Base-by-base conservation (phyloP, 2,113 vertebrate species). In the Pseudopodoces humilis region DNA sequence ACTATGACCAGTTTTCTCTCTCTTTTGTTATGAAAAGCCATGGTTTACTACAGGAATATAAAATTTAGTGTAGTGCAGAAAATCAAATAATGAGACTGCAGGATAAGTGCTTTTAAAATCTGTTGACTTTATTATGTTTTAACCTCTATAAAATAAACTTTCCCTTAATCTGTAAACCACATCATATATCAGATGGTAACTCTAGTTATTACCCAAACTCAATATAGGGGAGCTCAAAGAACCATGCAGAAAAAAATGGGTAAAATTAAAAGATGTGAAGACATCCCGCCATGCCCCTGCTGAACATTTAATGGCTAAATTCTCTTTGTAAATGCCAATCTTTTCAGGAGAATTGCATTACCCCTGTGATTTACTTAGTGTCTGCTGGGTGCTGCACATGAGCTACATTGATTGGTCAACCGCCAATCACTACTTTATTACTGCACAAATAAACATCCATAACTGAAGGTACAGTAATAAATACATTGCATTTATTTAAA, bases 1-100 rank as follows among this genome's bases (percentile, higher is more conserved):
- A 35, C 18, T 30, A 7, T 53, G 23, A n/a, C 21, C 35, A 58
- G 9, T 49, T 64, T 59, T 0, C 0, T 55, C 31, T 50, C 24
- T 65, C 10, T 39, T 76, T 69, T 65, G 21, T 39, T 35, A 3
- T 7, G 35, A 63, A 67, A 41, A 74, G 20, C 44, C 16, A 4
- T 14, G 7, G 46, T 53, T 92, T 43, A 19, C 31, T 55, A 53
- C 0, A 10, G 28, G 9, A 55, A 13, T 58, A 13, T 37, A 58
- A 89, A 79, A 85, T n/a, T 17, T 39, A 25, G 46, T 31, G 14
- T 88, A 46, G 22, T 81, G 50, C 52, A 52, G 86, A 78, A 43
- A 90, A 84, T 68, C 20, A 62, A 75, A 39, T 50, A 75, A 28
- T 9, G 4, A 86, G 46, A 58, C 8, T 33, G 9, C 7, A 6